phyloP scores from a whole-genome alignment of 2,888 invertebrate genomes.

The Archips crataeganus region DNA sequence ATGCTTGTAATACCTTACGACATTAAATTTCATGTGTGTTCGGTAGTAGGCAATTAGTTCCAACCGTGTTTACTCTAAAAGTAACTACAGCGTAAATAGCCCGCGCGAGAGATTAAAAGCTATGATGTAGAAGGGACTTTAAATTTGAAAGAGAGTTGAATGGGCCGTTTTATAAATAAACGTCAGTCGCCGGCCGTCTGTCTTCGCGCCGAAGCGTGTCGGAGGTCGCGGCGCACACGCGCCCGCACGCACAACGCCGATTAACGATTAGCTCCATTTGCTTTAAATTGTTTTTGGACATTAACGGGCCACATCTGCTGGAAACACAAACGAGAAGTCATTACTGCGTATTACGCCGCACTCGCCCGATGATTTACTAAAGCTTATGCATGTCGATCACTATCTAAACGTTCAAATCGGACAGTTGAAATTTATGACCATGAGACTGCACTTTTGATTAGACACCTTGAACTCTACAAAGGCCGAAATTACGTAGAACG shows the following conservation, averaged over 20 bases:
- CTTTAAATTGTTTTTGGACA: conserved; percentile 57
- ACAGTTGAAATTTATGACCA: conserved; percentile 42
- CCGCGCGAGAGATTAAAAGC: conserved; percentile 16
- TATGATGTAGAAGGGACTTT: conserved; percentile 43
- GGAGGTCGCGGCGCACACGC: conserved; percentile 61
- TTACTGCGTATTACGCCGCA: conserved; percentile 42
- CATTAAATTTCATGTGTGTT: conserved; percentile 13
- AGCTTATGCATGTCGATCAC: conserved; percentile 33
- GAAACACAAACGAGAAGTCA: conserved; percentile 42
- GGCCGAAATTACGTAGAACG: conserved; percentile 25
- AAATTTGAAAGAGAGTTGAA: conserved; percentile 64
- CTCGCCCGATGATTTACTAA: conserved; percentile 29
- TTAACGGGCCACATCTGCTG: conserved; percentile 60
- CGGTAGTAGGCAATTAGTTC: conserved; percentile 23
- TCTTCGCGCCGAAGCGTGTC: conserved; percentile 47
- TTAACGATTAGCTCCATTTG: conserved; percentile 53
- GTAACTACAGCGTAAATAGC: conserved; percentile 7
- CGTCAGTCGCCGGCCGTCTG: conserved; percentile 58
- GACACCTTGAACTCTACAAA: conserved; percentile 38
- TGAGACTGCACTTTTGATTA: conserved; percentile 38
- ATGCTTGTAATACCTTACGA: conserved; percentile 15
- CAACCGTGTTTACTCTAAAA: conserved; percentile 10
- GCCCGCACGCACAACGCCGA: conserved; percentile 46
- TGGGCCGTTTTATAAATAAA: conserved; percentile 74
- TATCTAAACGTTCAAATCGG: conserved; percentile 34